Conservation (phyloP, 2,797 vertebrate species). For the Otolemur crassicaudatus region DNA sequence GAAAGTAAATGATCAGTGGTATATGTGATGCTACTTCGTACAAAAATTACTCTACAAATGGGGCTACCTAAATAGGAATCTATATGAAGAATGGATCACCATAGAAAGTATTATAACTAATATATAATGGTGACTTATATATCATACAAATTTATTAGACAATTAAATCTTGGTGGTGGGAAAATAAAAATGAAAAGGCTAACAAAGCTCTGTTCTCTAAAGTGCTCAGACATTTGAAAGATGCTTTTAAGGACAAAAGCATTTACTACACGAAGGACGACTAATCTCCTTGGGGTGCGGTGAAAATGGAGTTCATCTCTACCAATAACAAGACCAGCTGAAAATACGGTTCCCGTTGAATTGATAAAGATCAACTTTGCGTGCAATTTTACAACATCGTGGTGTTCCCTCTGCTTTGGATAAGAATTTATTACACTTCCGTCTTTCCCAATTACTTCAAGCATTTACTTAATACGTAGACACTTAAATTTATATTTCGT, state of each 20-base stretch:
- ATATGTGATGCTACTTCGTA: not conserved
- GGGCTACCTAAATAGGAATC: not conserved
- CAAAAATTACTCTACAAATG: not conserved
- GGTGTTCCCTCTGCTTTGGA: not conserved
- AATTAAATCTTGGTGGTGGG: not conserved
- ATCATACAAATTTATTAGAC: not conserved
- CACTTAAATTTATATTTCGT: not conserved
- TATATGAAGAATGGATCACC: not conserved
- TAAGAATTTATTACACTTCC: not conserved
- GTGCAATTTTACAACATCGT: slow-evolving; percentile 1
- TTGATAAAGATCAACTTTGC: not conserved
- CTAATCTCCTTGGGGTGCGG: not conserved
- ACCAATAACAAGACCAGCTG: not conserved
- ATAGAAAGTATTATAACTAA: not conserved
- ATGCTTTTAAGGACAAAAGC: slow-evolving; percentile 38
- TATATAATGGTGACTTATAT: not conserved
- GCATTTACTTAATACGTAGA: not conserved
- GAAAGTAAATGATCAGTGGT: not conserved
- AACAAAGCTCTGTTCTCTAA: not conserved
- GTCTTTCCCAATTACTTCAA: not conserved
- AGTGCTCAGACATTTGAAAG: not conserved
- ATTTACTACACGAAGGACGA: not conserved
- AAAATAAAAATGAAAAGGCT: not conserved
- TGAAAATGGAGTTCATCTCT: not conserved
- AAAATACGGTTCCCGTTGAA: not conserved